Conservation (phyloP, 2,888 invertebrate species). For the Bhutanitis thaidina region DNA sequence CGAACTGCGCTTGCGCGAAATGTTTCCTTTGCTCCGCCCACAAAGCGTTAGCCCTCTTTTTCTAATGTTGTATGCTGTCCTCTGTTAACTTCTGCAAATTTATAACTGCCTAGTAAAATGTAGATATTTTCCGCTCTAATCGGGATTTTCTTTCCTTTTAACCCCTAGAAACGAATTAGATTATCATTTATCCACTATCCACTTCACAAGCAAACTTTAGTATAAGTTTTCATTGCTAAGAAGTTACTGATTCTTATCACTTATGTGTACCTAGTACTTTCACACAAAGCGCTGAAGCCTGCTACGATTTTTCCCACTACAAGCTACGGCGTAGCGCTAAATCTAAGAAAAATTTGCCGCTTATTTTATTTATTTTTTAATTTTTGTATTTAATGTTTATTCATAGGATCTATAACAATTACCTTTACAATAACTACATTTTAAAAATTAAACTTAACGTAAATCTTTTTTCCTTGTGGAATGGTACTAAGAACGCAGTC, state of each 20-base stretch:
- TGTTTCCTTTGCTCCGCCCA: conserved; percentile 41
- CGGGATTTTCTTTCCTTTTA: conserved; percentile 61
- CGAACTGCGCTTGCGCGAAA: conserved; percentile 42
- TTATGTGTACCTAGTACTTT: conserved; percentile 53
- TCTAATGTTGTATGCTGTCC: conserved; percentile 36
- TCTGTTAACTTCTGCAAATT: conserved; percentile 22
- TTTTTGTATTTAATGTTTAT: too few species aligned
- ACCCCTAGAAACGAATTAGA: conserved; percentile 57
- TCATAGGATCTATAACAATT: too few species aligned
- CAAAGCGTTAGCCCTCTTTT: conserved; percentile 41
- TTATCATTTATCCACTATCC: conserved; percentile 47
- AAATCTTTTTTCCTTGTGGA: too few species aligned
- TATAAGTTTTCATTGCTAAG: conserved; percentile 24
- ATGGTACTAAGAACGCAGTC: too few species aligned
- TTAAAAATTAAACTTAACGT: too few species aligned
- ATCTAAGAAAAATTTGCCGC: too few species aligned
- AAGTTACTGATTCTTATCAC: conserved; percentile 17
- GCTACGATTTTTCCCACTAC: conserved; percentile 31
- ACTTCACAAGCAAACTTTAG: conserved; percentile 20
- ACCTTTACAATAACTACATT: too few species aligned
- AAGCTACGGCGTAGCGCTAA: conserved; percentile 16
- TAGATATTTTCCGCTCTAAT: conserved; percentile 80
- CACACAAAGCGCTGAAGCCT: conserved; percentile 43
- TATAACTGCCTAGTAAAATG: conserved; percentile 62
- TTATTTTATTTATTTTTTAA: too few species aligned